Percentiles rank a stretch among this genome's conserved stretches.
Evolutionary conservation across 1,140 invertebrate species (phyloP).

Genomic region (Metaphire vulgaris): DNA sequence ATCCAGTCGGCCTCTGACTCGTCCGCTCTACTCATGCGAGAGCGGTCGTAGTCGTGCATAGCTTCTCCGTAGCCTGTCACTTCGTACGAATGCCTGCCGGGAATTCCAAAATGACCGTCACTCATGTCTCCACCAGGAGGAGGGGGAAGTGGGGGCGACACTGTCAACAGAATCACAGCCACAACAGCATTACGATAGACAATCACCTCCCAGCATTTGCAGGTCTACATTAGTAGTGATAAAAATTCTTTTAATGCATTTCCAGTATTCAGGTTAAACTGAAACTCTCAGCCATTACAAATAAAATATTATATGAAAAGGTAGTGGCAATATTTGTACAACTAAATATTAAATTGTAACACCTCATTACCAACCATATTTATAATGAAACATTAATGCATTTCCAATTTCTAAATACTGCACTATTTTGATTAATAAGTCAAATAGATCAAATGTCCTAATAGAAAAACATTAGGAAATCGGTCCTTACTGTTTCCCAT

Average conservation of each 20-base stretch:
- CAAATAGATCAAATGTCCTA: background rate
- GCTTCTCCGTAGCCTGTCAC: background rate
- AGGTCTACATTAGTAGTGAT: too few species aligned
- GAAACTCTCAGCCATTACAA: background rate
- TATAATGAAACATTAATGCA: background rate
- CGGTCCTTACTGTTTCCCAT: slow-evolving; percentile 51
- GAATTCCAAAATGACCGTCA: slow-evolving; percentile 1
- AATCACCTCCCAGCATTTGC: too few species aligned
- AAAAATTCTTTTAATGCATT: background rate
- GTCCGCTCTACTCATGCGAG: background rate
- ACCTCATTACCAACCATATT: background rate
- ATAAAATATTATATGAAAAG: background rate
- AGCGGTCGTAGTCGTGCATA: background rate
- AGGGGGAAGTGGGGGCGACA: slow-evolving; percentile 33
- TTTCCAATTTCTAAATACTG: background rate
- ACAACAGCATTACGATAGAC: too few species aligned
- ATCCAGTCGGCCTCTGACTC: slow-evolving; percentile 65
- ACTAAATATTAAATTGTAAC: background rate
- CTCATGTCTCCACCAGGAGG: slow-evolving; percentile 25
- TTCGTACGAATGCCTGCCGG: background rate
- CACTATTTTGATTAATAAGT: background rate
- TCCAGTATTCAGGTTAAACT: background rate
- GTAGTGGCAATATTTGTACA: background rate
- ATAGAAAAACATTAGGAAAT: background rate
- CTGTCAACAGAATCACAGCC: slow-evolving; percentile 9